Conservation (phyloP, 2,888 invertebrate genomes). For the Cacoxenus indagator region DNA sequence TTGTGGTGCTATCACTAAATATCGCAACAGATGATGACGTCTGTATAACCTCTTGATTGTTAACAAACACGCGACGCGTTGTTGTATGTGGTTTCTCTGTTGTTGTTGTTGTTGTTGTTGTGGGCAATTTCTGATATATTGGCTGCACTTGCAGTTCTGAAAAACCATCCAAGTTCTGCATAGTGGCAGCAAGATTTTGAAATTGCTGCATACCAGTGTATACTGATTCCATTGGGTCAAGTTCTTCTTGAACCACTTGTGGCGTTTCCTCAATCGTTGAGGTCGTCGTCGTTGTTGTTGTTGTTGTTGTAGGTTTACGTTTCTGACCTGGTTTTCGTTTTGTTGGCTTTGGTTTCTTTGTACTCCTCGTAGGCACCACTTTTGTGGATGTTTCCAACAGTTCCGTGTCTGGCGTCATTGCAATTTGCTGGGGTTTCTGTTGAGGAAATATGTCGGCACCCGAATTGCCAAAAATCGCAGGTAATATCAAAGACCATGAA, state of each 20-base stretch:
- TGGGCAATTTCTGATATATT: slow-evolving; percentile 57
- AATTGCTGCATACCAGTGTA: slow-evolving; percentile 66
- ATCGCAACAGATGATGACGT: slow-evolving; percentile 43
- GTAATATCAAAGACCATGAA: slow-evolving; percentile 86
- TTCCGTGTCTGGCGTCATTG: slow-evolving; percentile 71
- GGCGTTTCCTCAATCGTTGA: slow-evolving; percentile 52
- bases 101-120: slow-evolving; percentile 34
- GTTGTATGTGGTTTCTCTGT: slow-evolving; percentile 50
- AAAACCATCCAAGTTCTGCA: slow-evolving; percentile 57
- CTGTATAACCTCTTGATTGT: slow-evolving; percentile 63
- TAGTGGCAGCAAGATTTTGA: slow-evolving; percentile 57
- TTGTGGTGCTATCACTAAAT: slow-evolving; percentile 18
- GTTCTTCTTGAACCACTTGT: slow-evolving; percentile 59
- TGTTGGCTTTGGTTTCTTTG: slow-evolving; percentile 57
- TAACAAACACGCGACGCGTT: slow-evolving; percentile 62
- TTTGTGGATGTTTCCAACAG: slow-evolving; percentile 64
- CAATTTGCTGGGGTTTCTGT: slow-evolving; percentile 70
- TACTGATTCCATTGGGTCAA: slow-evolving; percentile 63
- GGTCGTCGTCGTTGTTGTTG: slow-evolving; percentile 41
- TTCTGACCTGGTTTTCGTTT: slow-evolving; percentile 64
- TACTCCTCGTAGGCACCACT: slow-evolving; percentile 42
- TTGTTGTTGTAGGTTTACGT: slow-evolving; percentile 53
- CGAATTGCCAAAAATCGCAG: slow-evolving; percentile 83
- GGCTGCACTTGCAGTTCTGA: slow-evolving; percentile 60
- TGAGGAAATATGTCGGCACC: slow-evolving; percentile 76